A percentile compares a stretch with the other conserved stretches of the same genome.
Evolutionary conservation across 2,888 invertebrate genomes (phyloP).

Genomic region (Spisula solida): DNA sequence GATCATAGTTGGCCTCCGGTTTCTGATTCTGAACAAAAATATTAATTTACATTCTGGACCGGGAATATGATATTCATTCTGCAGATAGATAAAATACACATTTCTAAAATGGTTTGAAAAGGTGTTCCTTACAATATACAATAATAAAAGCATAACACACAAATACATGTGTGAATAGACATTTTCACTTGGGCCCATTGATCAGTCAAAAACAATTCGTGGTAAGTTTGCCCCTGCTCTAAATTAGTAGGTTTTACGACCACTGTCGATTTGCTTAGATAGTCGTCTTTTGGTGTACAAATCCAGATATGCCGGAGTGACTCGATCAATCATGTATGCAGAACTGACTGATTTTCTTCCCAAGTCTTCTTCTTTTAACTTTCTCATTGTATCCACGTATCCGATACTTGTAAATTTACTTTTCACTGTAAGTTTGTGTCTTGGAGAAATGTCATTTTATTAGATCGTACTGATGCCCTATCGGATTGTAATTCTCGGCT

Average conservation of each 20-base stretch:
- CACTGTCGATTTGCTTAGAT: constrained; percentile 7
- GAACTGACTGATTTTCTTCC: constrained; percentile 7
- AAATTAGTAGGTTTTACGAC: constrained; percentile 30
- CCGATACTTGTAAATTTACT: constrained; percentile 42
- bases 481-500: constrained; percentile 37
- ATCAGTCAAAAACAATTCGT: constrained; percentile 47
- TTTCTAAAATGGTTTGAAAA: too few relatives aligned
- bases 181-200: background rate
- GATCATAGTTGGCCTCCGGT: too few relatives aligned
- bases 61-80: too few relatives aligned
- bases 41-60: too few relatives aligned
- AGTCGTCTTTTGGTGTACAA: constrained; percentile 48
- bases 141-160: too few relatives aligned
- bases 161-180: too few relatives aligned
- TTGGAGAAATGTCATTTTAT: constrained; percentile 26
- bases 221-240: constrained; percentile 57
- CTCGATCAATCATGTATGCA: constrained; percentile 47
- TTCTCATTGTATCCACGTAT: constrained; percentile 38
- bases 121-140: too few relatives aligned
- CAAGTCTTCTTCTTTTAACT: constrained; percentile 34
- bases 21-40: too few relatives aligned
- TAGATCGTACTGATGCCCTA: background rate
- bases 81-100: too few relatives aligned
- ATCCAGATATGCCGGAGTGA: constrained; percentile 62
- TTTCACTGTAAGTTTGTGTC: constrained; percentile 42